A percentile compares a stretch with the other conserved stretches of the same genome.
Conservation (phyloP, 1,140 invertebrate species). For the Ctenoplectra terminalis region DNA sequence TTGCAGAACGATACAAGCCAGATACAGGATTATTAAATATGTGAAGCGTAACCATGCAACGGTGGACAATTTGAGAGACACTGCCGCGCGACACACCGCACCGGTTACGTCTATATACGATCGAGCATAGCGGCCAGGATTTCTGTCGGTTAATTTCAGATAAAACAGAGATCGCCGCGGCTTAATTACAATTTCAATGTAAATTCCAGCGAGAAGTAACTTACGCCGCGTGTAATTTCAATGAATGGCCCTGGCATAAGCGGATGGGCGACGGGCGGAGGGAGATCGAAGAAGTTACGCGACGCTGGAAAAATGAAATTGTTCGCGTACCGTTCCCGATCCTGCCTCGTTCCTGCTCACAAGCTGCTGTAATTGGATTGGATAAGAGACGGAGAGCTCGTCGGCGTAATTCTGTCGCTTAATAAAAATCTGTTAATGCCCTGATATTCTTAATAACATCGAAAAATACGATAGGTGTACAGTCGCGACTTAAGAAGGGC, state of each 20-base stretch:
- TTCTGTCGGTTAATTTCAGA: constrained; percentile 51
- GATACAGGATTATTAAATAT: background rate
- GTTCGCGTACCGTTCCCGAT: constrained; percentile 14
- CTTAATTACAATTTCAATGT: constrained; percentile 57
- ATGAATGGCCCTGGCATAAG: constrained; percentile 30
- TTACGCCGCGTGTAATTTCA: constrained; percentile 54
- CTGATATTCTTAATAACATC: constrained; percentile 26
- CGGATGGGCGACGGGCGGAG: background rate
- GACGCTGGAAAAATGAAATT: constrained; percentile 51
- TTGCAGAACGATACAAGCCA: background rate
- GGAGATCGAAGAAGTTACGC: constrained; percentile 20
- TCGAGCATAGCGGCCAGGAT: background rate
- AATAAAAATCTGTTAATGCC: constrained; percentile 40
- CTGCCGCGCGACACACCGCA: background rate
- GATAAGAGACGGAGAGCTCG: constrained; percentile 26
- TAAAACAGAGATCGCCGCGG: constrained; percentile 53
- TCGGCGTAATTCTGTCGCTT: constrained; percentile 29
- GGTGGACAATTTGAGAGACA: constrained; percentile 16
- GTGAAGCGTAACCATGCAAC: background rate
- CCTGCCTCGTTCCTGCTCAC: background rate
- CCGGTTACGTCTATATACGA: constrained; percentile 45
- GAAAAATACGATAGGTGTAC: constrained; percentile 34
- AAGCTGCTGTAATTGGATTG: constrained; percentile 44
- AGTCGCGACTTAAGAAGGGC: background rate
- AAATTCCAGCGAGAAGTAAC: constrained; percentile 53